Percentiles rank a stretch among this genome's conserved stretches.
phyloP scores from a whole-genome alignment of 2,797 vertebrate genomes.

The Buceros bicornis region DNA sequence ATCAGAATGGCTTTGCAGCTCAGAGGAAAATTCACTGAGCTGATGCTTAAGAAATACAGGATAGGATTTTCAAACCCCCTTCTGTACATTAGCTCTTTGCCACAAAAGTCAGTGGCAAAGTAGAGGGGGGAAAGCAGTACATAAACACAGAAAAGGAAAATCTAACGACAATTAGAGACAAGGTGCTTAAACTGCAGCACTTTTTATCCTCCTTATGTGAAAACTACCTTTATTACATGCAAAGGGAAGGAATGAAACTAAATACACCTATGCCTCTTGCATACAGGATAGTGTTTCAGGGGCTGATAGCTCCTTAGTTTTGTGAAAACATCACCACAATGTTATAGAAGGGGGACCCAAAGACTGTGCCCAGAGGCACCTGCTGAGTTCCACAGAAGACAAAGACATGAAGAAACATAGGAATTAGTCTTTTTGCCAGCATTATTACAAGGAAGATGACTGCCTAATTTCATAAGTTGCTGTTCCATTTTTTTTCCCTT shows the following conservation, averaged over 20 bases:
- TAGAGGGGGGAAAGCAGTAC: rapidly evolving
- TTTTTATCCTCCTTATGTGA: neutral
- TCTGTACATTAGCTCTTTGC: neutral
- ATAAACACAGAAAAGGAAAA: neutral
- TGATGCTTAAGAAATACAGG: neutral
- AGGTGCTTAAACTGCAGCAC: neutral
- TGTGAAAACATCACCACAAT: neutral
- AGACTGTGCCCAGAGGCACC: neutral
- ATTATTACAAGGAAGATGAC: neutral
- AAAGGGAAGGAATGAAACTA: neutral
- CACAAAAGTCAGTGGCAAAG: neutral
- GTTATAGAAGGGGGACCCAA: neutral
- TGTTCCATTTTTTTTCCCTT: slow-evolving; percentile 26
- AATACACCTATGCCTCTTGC: neutral
- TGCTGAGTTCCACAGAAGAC: neutral
- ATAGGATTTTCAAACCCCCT: neutral
- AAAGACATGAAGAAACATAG: neutral
- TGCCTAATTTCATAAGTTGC: slow-evolving; percentile 42
- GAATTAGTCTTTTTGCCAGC: neutral
- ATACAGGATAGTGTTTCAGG: neutral
- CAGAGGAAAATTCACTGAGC: neutral
- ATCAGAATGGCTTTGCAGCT: neutral
- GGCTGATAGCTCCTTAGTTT: neutral
- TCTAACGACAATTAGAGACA: neutral
- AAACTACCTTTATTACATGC: neutral